These are phyloP conservation scores for Diadophis punctatus DNA, from an alignment of 2,113 vertebrate species.

Conservation along the genomic window DNA sequence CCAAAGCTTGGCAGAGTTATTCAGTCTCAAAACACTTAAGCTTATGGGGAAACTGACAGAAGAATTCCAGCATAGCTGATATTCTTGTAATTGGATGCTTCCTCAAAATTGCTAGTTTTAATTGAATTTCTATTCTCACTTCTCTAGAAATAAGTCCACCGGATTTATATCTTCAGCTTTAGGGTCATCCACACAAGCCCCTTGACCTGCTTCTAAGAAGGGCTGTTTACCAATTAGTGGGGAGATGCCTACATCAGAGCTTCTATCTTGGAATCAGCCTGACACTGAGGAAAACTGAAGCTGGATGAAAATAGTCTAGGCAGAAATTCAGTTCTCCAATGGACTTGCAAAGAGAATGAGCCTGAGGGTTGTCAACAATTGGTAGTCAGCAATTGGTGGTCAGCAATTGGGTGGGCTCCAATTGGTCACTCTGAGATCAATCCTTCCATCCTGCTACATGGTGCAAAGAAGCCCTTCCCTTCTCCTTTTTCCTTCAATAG, in stretches of 20 bases:
- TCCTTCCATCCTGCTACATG: background rate
- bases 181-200: background rate
- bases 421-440: background rate
- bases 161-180: background rate
- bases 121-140: background rate
- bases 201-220: background rate
- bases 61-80: background rate
- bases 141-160: background rate
- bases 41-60: background rate
- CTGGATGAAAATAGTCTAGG: background rate
- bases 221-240: background rate
- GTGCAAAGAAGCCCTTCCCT: background rate
- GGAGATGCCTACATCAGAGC: background rate
- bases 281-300: background rate
- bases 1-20: conserved; percentile 7
- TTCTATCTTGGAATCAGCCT: background rate
- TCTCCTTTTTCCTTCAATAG: background rate
- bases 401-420: background rate
- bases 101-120: background rate
- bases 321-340: background rate
- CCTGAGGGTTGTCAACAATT: background rate
- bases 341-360: background rate
- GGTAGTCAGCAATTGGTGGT: background rate
- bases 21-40: conserved; percentile 12
- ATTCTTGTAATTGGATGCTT: background rate